Base-by-base conservation (phyloP, 2,888 invertebrate species). In the Malachius bipustulatus region DNA sequence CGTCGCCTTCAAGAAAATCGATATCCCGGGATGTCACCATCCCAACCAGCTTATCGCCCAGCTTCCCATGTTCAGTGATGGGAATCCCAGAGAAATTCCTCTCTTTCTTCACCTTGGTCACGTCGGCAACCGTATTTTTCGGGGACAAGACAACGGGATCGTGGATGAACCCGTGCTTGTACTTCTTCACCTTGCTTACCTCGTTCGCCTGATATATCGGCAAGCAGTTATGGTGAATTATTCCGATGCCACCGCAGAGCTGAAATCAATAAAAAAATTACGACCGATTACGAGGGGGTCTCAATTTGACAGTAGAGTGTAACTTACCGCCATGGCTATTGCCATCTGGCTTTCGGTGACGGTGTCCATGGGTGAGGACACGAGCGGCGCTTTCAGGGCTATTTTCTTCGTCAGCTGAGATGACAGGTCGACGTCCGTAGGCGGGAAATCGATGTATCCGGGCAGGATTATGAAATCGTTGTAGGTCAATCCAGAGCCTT, bases 311-410 rank as follows among this genome's bases (percentile, higher is more conserved):
- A n/a, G n/a, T n/a, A n/a, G n/a, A n/a, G n/a, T n/a, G n/a, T n/a
- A n/a, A n/a, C n/a, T n/a, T 65, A 83, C 81, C 40, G 97, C 96
- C 94, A 98, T 97, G 2, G 94, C 87, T 51, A 97, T 91, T 11
- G 98, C 98, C 97, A 98, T 98, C 58, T 94, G 90, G 2, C 93
- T 83, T 65, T 98, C 98, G 6, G 98, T 97, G 9, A 98, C 97
- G 0, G 98, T 98, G 63, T 98, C 98, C 98, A 98, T 99, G 0
- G 98, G 98, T 1, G 97, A 96, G 0, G 96, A 94, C 2, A 98
- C 89, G 8, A 98, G 65, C 0, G 98, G 98, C 2, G 91, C 82
- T 57, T 89, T 88, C 35, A 98, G 66, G 35, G 71, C 71, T 43
- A 98, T 84, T 50, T 79, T n/a, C n/a, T n/a, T n/a, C n/a, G n/a